Evolutionary conservation across 1,140 invertebrate genomes (phyloP), one percentile per base, ranked within the genome.

Genomic region (Trichonephila clavipes): DNA sequence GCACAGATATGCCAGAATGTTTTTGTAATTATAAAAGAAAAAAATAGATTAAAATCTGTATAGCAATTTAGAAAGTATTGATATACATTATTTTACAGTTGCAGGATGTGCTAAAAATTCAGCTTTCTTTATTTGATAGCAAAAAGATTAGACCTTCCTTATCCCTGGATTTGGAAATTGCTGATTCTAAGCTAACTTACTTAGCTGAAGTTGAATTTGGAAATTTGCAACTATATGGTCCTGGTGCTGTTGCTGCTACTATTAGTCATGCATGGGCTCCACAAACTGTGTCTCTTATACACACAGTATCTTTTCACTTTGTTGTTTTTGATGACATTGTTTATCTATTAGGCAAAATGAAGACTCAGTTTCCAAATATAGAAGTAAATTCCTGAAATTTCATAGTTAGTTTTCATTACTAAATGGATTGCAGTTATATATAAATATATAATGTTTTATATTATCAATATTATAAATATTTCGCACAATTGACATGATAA

Each of bases 261-360:
- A 83, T 94, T 18, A 87, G 85, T 21, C 81, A 94, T 59, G 28
- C 90, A 6, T 94, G 94, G 94, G 87, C 82, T 18, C 90, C 94
- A 7, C 85, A 94, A 21, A 94, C 90, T 77, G 58, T 94, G n/a
- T 59, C 90, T 44, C 59, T 88, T 34, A 93, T 94, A 16, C 90
- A 94, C 40, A 90, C 87, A 44, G 91, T 93, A 82, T 77, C 87
- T 87, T 94, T 94, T 77, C 94, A 94, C 81, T 94, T 94, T 90
- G 66, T 94, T 89, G 61, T 93, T 66, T 94, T 94, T 93, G 94
- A 94, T 66, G 86, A 85, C 16, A 93, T 94, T 72, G 89, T 86
- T 83, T 86, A 86, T 90, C 77, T 93, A 6, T 61, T 94, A 2
- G 92, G 91, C 16, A 90, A 93, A 93, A 77, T 94, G 61, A 94